Base-by-base conservation (phyloP, 2,797 vertebrate genomes). In the Neosilurus hyrtlii region DNA sequence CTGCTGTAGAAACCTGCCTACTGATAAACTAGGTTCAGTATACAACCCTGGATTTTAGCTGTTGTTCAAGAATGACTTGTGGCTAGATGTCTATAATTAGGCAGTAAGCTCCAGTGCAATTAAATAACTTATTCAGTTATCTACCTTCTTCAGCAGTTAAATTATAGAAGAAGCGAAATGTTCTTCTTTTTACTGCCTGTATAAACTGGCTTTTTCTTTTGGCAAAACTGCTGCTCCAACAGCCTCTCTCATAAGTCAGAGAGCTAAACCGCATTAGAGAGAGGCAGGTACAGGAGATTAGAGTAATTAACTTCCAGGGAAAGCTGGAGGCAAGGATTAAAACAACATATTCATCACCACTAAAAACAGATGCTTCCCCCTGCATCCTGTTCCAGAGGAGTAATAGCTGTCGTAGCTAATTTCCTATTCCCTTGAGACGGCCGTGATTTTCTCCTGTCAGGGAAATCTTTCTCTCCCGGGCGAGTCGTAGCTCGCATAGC, bases 381-480 rank as follows among this genome's bases (percentile, higher is more conserved):
- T 79, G 83, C 68, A 78, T 80, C 67, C 84, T 85, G 79, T 87
- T 86, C 84, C 84, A 71, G 72, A 83, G 83, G 87, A 89, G 83
- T 76, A 87, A 85, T 85, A 87, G 88, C 88, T 86, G 89, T 90
- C 82, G 86, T 87, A 87, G 89, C 85, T 89, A 87, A 90, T 90
- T 87, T 88, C 75, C 88, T 86, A 82, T 83, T 88, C 87, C 89
- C 89, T 65, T 51, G 79, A 86, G 88, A 87, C 61, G 35, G 72
- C 59, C 14, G 73, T 85, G 87, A 87, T 85, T 86, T 84, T 86
- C 83, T 87, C 87, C 80, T 90, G 90, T 90, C 88, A 88, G 86
- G 86, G 86, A 87, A 87, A 88, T 88, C 87, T 84, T 75, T 82
- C 82, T 86, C 86, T 84, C 83, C 71, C 79, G 81, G 84, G 87